Conservation (phyloP, 2,888 invertebrate genomes). For the Erynnis tages region DNA sequence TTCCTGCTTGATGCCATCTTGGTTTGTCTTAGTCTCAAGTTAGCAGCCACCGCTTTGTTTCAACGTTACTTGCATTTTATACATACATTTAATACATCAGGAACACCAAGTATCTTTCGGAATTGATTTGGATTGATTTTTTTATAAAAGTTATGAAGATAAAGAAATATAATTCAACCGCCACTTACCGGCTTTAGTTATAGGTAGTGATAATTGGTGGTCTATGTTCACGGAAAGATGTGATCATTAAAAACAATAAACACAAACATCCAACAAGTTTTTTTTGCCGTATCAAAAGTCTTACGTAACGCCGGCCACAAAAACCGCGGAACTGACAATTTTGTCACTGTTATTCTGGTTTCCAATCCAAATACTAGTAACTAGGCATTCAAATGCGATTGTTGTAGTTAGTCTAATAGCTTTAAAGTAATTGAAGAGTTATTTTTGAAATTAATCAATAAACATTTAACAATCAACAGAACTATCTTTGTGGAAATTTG, state of each 20-base stretch:
- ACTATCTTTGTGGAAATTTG: conserved; percentile 6
- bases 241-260: conserved; percentile 23
- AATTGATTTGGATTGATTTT: no score
- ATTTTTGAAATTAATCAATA: conserved; percentile 25
- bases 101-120: no score
- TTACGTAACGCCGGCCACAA: conserved; percentile 39
- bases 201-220: no score
- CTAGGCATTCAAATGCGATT: conserved; percentile 24
- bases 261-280: conserved; percentile 25
- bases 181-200: no score
- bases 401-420: conserved; percentile 3
- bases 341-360: conserved; percentile 38
- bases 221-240: conserved; percentile 14
- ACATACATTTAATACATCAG: background rate
- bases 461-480: conserved; percentile 9
- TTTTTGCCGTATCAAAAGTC: conserved; percentile 31
- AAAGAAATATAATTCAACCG: no score
- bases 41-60: conserved; percentile 6
- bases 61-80: conserved; percentile 2
- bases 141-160: no score
- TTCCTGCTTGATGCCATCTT: conserved; percentile 76
- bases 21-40: conserved; percentile 42
- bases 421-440: conserved; percentile 17
- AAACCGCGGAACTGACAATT: conserved; percentile 44
- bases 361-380: conserved; percentile 30